A percentile compares a stretch with the other conserved stretches of the same genome.
These are phyloP conservation scores for Halcyon malimbica DNA, from an alignment of 2,113 vertebrate species.

Conservation along the genomic window DNA sequence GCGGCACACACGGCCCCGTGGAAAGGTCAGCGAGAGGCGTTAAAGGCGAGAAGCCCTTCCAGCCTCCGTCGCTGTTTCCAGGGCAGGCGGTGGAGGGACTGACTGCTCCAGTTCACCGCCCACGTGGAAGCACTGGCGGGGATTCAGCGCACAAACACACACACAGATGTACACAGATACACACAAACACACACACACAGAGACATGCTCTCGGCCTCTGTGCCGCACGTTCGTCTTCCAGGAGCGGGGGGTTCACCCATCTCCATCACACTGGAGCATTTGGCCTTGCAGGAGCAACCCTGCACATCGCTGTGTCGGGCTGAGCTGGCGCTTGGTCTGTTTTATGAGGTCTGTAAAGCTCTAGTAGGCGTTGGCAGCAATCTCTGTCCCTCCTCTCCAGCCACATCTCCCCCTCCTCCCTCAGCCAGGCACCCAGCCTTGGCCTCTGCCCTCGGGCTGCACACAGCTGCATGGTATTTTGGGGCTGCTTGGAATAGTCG, in stretches of 20 bases:
- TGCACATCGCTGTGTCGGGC: accelerated
- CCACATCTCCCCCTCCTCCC: not conserved
- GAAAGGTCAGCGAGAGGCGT: not conserved
- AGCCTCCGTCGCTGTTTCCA: not conserved
- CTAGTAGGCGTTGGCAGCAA: not conserved
- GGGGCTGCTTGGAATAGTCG: not conserved
- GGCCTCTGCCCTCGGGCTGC: not conserved
- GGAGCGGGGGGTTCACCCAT: not conserved
- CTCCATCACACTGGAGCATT: not conserved
- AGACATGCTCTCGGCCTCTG: not conserved
- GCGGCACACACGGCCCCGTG: accelerated
- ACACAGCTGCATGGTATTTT: not conserved
- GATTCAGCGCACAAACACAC: not conserved
- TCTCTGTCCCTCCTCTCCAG: not conserved
- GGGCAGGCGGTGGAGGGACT: not conserved
- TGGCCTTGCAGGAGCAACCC: not conserved
- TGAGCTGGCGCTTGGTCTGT: not conserved
- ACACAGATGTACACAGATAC: no score
- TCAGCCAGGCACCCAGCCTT: not conserved
- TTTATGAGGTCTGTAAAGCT: not conserved
- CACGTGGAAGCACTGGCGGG: not conserved
- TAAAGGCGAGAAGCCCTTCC: not conserved
- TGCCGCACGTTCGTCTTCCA: not conserved
- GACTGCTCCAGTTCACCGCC: accelerated
- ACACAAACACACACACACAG: no score